Evolutionary conservation across 2,888 invertebrate genomes (phyloP).

Genomic region (Phorcus lineatus): DNA sequence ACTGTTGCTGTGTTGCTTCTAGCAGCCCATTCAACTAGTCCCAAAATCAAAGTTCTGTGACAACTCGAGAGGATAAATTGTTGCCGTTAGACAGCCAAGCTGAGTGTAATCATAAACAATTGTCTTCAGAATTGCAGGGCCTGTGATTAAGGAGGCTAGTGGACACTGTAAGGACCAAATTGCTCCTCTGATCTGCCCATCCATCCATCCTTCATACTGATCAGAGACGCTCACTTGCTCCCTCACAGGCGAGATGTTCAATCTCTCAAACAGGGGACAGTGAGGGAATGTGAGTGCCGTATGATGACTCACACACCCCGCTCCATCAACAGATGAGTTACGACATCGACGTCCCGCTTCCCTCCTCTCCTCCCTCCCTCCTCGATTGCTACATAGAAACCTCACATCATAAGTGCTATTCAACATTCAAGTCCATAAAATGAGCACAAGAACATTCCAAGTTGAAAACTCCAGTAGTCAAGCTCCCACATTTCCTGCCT

Average conservation of each 20-base stretch:
- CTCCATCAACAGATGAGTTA: conserved; percentile 13
- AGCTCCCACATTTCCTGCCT: conserved; percentile 20
- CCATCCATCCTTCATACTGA: not conserved
- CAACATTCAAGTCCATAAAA: conserved; percentile 16
- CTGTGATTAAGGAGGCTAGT: conserved; percentile 30
- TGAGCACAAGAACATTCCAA: conserved; percentile 3
- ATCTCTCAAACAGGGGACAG: conserved; percentile 11
- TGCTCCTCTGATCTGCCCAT: conserved; percentile 1
- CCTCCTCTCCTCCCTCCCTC: not conserved
- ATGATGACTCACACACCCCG: conserved; percentile 19
- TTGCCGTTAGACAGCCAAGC: conserved; percentile 33
- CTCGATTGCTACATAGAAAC: conserved; percentile 1
- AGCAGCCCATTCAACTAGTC: not conserved
- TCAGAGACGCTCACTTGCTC: not conserved
- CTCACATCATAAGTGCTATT: conserved; percentile 21
- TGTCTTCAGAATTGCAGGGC: conserved; percentile 28
- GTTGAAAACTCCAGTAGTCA: conserved; percentile 12
- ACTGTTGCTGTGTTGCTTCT: conserved; percentile 9
- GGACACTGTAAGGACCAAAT: conserved; percentile 25
- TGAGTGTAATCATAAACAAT: conserved; percentile 44
- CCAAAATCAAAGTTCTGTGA: conserved; percentile 26
- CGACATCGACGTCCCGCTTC: not conserved
- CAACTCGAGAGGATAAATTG: conserved; percentile 38
- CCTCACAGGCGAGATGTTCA: not conserved
- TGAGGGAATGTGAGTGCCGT: not conserved